These are phyloP conservation scores for Folsomia manolachei DNA, from an alignment of 2,888 invertebrate species.

Conservation along the genomic window DNA sequence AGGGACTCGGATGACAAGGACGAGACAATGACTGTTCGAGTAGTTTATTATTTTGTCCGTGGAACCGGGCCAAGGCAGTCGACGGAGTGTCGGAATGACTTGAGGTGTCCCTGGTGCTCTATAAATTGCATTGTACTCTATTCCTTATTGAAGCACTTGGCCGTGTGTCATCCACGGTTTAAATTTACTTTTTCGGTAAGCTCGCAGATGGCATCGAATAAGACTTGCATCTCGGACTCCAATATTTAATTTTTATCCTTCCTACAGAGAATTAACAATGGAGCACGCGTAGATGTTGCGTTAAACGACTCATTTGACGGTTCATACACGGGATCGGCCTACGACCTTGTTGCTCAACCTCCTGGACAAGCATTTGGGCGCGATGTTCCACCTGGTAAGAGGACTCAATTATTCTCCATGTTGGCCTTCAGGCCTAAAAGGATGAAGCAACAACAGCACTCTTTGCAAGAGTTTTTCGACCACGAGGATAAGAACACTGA, in stretches of 20 bases:
- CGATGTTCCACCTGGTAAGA: conserved; percentile 65
- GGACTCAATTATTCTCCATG: conserved; percentile 74
- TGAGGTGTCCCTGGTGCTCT: conserved; percentile 94
- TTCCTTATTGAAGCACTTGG: conserved; percentile 86
- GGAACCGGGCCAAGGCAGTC: conserved; percentile 70
- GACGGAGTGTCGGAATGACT: conserved; percentile 64
- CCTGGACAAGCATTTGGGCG: conserved; percentile 70
- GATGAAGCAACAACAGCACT: conserved; percentile 39
- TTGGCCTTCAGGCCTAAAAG: conserved; percentile 70
- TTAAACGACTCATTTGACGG: conserved; percentile 94
- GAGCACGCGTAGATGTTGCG: conserved; percentile 89
- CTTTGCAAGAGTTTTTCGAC: conserved; percentile 81
- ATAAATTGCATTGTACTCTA: conserved; percentile 83
- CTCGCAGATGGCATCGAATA: conserved; percentile 1
- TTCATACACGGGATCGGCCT: conserved; percentile 89
- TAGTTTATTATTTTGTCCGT: conserved; percentile 93
- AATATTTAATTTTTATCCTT: conserved; percentile 11
- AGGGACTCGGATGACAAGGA: background rate
- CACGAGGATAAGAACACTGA: conserved; percentile 70
- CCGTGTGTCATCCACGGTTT: conserved; percentile 88
- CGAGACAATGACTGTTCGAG: conserved; percentile 57
- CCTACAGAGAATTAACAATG: conserved; percentile 66
- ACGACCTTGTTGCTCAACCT: conserved; percentile 75
- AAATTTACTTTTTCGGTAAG: conserved; percentile 85
- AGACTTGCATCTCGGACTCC: conserved; percentile 7